These are phyloP conservation scores for Leptarthrus brevirostris DNA, from an alignment of 2,888 invertebrate species.

Conservation along the genomic window DNA sequence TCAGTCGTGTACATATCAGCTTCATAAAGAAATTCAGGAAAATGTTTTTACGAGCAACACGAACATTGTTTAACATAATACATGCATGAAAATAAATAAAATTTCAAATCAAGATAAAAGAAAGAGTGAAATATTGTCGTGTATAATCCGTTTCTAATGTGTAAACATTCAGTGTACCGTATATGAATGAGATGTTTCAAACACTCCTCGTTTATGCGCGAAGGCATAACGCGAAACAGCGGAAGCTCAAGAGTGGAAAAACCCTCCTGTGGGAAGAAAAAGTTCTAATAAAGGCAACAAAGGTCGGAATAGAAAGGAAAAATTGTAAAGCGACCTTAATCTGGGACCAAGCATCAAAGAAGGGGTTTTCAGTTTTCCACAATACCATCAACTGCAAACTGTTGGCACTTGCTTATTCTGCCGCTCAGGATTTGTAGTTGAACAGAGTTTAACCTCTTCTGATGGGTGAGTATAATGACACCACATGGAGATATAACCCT, in stretches of 20 bases:
- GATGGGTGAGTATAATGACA: neutral
- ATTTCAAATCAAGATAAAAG: too few relatives aligned
- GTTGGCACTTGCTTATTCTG: neutral
- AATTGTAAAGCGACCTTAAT: conserved; percentile 15
- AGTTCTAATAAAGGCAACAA: neutral
- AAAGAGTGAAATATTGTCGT: too few relatives aligned
- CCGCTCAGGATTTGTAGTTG: neutral
- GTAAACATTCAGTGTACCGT: too few relatives aligned
- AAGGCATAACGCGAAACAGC: neutral
- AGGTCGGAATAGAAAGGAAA: conserved; percentile 9
- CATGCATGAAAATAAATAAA: too few relatives aligned
- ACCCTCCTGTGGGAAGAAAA: neutral
- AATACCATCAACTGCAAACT: conserved; percentile 4
- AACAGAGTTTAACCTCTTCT: neutral
- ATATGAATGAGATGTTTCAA: too few relatives aligned
- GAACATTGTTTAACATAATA: too few relatives aligned
- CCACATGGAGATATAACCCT: neutral
- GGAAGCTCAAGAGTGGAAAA: neutral
- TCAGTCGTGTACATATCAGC: too few relatives aligned
- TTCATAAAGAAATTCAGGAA: too few relatives aligned
- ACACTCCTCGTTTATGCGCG: too few relatives aligned
- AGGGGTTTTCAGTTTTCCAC: neutral
- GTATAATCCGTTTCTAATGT: too few relatives aligned
- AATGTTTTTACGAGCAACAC: too few relatives aligned
- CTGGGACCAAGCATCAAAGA: neutral